These are phyloP conservation scores for Artibeus lituratus DNA, from an alignment of 2,797 vertebrate species.

Conservation along the genomic window DNA sequence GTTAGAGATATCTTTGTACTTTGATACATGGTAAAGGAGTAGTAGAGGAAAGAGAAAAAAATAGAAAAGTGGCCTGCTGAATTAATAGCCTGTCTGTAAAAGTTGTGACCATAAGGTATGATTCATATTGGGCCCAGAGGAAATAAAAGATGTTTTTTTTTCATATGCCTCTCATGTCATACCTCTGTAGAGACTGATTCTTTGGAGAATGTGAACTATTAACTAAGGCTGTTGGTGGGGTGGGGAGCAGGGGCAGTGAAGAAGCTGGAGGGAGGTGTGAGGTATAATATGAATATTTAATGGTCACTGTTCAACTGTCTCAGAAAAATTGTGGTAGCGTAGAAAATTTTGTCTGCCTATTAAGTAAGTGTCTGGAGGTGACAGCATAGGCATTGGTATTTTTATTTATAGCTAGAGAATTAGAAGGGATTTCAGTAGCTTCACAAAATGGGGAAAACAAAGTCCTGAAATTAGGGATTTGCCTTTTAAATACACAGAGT, in stretches of 20 bases:
- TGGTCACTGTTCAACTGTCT: neutral
- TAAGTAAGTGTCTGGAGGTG: neutral
- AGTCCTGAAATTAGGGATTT: neutral
- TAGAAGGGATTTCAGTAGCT: neutral
- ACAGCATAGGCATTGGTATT: neutral
- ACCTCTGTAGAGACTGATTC: neutral
- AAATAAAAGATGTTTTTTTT: conserved; percentile 30
- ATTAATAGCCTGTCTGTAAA: neutral
- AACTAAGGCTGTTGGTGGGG: neutral
- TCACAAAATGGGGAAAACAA: neutral
- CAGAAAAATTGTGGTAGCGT: neutral
- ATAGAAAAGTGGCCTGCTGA: neutral
- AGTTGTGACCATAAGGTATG: neutral
- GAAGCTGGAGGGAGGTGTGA: neutral
- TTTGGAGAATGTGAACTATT: neutral
- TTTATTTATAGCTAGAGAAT: neutral
- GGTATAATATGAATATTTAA: neutral
- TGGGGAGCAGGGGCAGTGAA: neutral
- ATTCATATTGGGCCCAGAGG: conserved; percentile 3
- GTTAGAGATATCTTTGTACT: conserved; percentile 4
- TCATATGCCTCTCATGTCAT: neutral
- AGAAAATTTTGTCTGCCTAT: neutral
- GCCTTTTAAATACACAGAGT: neutral
- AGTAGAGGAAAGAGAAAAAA: neutral
- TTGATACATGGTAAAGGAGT: neutral